phyloP scores from a whole-genome alignment of 2,797 vertebrate genomes.

The Typhlichthys eigenmanni region DNA sequence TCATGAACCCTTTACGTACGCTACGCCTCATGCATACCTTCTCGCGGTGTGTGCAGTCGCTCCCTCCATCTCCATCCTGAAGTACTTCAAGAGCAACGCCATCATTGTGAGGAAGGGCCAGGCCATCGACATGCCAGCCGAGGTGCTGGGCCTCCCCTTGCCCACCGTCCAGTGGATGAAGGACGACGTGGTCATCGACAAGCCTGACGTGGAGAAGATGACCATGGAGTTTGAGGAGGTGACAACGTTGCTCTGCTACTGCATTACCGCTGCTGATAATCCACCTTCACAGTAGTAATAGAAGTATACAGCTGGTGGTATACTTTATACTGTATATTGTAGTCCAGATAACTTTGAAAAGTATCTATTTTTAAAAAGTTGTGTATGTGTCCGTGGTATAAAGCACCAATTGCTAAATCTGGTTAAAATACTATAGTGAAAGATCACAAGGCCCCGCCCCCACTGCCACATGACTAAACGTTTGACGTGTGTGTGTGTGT shows the following conservation, averaged over 20 bases:
- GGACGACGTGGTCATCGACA: constrained; percentile 81
- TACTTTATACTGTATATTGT: too few relatives aligned
- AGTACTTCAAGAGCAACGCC: constrained; percentile 86
- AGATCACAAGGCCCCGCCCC: too few relatives aligned
- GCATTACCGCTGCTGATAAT: too few relatives aligned
- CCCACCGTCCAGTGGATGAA: constrained; percentile 91
- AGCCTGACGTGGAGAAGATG: constrained; percentile 81
- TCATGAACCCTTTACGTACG: too few relatives aligned
- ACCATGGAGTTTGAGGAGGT: constrained; percentile 87
- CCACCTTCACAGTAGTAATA: too few relatives aligned
- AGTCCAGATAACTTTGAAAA: too few relatives aligned
- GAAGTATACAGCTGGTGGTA: too few relatives aligned
- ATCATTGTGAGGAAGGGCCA: constrained; percentile 88
- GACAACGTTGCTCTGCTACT: background rate
- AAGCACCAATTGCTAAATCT: too few relatives aligned
- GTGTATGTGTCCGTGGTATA: too few relatives aligned
- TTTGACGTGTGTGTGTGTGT: background rate
- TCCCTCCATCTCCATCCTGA: constrained; percentile 86
- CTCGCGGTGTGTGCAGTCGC: constrained; percentile 73
- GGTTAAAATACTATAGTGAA: too few relatives aligned
- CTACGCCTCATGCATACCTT: background rate
- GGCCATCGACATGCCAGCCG: constrained; percentile 90
- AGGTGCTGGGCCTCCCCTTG: constrained; percentile 92
- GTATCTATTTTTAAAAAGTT: too few relatives aligned
- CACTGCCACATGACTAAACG: too few relatives aligned